These are phyloP conservation scores for Porites divaricata DNA, from an alignment of 92 coral and sea anemone species.

Conservation along the genomic window DNA sequence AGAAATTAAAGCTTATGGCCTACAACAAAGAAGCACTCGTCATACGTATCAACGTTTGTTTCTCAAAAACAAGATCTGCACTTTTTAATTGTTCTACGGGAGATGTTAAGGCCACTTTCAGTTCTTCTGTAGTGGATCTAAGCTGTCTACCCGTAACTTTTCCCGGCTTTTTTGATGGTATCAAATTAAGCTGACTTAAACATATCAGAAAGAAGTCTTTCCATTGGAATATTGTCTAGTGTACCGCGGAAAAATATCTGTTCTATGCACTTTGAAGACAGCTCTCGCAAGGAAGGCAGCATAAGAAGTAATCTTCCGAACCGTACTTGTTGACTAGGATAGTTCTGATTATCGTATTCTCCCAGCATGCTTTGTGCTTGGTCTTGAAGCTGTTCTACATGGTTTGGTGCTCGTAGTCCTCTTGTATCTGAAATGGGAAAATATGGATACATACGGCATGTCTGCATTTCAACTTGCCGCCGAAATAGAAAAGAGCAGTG, in stretches of 20 bases:
- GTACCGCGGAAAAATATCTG: conserved; percentile 95
- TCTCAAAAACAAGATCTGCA: neutral
- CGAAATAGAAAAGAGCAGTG: too few species aligned
- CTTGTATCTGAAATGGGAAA: conserved; percentile 61
- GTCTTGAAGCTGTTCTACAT: conserved; percentile 97
- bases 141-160: neutral
- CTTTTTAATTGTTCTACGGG: neutral
- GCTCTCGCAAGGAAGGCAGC: conserved; percentile 76
- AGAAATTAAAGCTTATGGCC: too few species aligned
- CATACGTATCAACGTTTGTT: too few species aligned
- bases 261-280: conserved; percentile 84
- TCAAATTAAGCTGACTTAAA: conserved; percentile 67
- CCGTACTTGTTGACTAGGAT: conserved; percentile 84
- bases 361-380: conserved; percentile 99
- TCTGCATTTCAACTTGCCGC: neutral
- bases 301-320: conserved; percentile 89
- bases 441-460: neutral
- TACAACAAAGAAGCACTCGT: too few species aligned
- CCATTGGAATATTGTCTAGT: conserved; percentile 87
- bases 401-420: conserved; percentile 90
- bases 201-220: conserved; percentile 90
- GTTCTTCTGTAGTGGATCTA: neutral
- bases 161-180: neutral
- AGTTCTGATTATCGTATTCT: conserved; percentile 90
- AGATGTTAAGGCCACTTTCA: neutral